Conservation (phyloP, 1,140 invertebrate genomes). For the Calephelis virginiensis region DNA sequence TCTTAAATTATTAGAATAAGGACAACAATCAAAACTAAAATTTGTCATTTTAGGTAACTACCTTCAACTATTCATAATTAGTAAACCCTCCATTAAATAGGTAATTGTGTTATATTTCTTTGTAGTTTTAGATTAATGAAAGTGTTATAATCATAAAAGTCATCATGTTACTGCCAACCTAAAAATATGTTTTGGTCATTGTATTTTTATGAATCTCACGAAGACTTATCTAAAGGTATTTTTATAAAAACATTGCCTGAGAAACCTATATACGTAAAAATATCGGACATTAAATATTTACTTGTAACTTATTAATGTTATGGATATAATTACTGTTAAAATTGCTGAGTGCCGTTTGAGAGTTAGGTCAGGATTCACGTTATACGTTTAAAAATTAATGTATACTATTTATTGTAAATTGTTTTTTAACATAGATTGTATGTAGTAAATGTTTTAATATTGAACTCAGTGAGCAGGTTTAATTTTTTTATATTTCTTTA, state of each 20-base stretch:
- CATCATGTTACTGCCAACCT: constrained; percentile 10
- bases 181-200: constrained; percentile 39
- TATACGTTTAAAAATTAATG: constrained; percentile 68
- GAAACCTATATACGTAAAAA: constrained; percentile 78
- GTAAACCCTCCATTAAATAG: no score
- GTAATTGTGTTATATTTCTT: no score
- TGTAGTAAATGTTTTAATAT: constrained; percentile 66
- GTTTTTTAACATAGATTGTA: constrained; percentile 65
- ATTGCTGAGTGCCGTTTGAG: constrained; percentile 44
- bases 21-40: no score
- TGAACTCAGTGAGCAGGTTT: constrained; percentile 67
- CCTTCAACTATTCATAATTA: no score
- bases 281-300: constrained; percentile 72
- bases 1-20: no score
- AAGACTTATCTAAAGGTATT: constrained; percentile 67
- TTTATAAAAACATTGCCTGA: constrained; percentile 77
- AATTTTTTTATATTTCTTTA: constrained; percentile 58
- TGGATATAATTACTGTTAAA: constrained; percentile 52
- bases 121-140: no score
- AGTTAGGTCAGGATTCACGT: constrained; percentile 59
- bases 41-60: no score
- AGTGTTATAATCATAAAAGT: no score
- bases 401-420: constrained; percentile 74
- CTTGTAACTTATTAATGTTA: constrained; percentile 67
- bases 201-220: constrained; percentile 49